phyloP scores from a whole-genome alignment of 2,113 vertebrate species.

The Nannobrachium achirus region DNA sequence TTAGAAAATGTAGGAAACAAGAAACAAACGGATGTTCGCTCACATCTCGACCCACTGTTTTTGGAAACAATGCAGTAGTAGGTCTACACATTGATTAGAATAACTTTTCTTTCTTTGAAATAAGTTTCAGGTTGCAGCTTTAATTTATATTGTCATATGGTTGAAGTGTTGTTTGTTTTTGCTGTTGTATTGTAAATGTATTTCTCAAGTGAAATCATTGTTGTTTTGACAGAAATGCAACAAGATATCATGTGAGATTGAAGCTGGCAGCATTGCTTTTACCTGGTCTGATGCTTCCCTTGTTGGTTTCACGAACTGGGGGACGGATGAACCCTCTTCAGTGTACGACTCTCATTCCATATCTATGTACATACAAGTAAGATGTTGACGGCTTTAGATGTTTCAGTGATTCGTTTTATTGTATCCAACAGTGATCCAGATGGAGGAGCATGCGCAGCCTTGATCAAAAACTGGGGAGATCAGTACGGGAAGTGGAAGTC shows the following conservation, averaged over 20 bases:
- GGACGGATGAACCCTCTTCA: slow-evolving; percentile 41
- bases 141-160: no score
- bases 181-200: neutral
- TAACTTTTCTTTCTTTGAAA: no score
- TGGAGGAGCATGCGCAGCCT: slow-evolving; percentile 63
- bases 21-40: no score
- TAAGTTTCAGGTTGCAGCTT: no score
- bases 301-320: slow-evolving; percentile 64
- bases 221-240: slow-evolving; percentile 74
- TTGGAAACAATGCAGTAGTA: no score
- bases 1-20: no score
- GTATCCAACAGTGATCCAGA: slow-evolving; percentile 63
- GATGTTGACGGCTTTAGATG: no score
- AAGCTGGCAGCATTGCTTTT: slow-evolving; percentile 56
- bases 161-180: no score
- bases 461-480: slow-evolving; percentile 61
- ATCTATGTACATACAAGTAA: no score
- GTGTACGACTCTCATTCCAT: slow-evolving; percentile 55
- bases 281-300: slow-evolving; percentile 73
- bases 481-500: slow-evolving; percentile 74
- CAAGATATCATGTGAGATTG: slow-evolving; percentile 74
- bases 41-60: no score
- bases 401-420: neutral
- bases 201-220: neutral
- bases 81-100: no score